Evolutionary conservation across 35 echinoderm and acorn worm genomes (phyloP), one percentile per base, ranked within the genome.

Genomic region (Chiridota heheva): DNA sequence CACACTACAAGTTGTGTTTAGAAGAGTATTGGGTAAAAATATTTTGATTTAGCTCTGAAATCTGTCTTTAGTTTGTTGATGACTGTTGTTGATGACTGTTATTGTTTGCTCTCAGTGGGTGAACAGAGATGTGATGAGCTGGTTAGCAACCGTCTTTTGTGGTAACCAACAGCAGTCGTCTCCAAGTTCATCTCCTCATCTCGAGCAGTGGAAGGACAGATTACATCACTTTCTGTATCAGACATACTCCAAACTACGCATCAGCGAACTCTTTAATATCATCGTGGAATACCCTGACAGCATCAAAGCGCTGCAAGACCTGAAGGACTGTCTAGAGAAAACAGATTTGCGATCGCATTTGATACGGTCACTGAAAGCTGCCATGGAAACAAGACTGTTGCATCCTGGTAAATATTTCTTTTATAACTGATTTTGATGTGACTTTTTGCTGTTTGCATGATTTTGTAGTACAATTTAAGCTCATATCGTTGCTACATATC

Each of bases 251-350:
- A 87, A 91, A 42, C 64, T 98, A 38, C 63, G 95, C 17, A 92
- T 95, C 39, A 70, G 86, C 22, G 95, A 98, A 76, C 73, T 98
- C 5, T 98, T 97, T 35, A 98, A 98, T 86, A 91, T 98, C 66
- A 98, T 98, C n/a, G 95, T 98, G 15, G 95, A 91, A 49, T 98
- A 88, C 57, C 95, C 95, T 18, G 95, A 98, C 29, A 91, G 89
- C 5, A 53, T 92, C 55, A 68, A 46, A 36, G 95, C 95, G 29
- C 63, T 98, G 34, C 81, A 98, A 39, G 95, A 98, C 48, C 74
- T 92, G 8, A 91, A 98, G 60, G 81, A 67, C 27, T 91, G 93
- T 59, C 63, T 98, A 16, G 85, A 87, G 64, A 98, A 98, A 76
- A 98, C 89, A 7, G 95, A 98, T 25, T 60, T 91, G 65, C 60